Base-by-base conservation (phyloP, 2,797 vertebrate species). In the Gobionotothen gibberifrons region DNA sequence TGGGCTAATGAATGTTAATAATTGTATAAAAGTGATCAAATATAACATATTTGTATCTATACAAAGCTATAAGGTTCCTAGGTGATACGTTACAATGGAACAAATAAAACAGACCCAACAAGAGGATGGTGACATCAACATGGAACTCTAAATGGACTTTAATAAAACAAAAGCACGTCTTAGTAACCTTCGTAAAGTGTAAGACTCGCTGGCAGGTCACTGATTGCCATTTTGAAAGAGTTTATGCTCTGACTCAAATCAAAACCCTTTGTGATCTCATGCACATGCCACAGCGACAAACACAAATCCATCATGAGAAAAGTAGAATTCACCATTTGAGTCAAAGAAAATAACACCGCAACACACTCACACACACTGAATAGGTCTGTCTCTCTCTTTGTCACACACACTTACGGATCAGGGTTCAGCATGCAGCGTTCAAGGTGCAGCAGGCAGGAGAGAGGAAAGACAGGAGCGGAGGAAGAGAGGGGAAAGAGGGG, bases 391-490 rank as follows among this genome's bases (percentile, higher is more conserved):
- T 74, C 69, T 78, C 40, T 78, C 49, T 71, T 64, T 66, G 74
- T 68, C 83, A 87, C 69, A 75, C 76, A 82, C 85, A 90, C 88
- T 89, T 88, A 91, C 88, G 77, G 87, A 81, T 87, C 83, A 86
- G 76, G 82, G 73, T 82, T 87, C 83, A 29, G 83, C 90, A 91
- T 91, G 87, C 90, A 91, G 85, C 83, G 82, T 85, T 91, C 90
- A 89, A 84, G 81, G 84, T 90, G 87, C 84, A 85, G 87, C 88
- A 88, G 87, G 88, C 88, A 89, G 81, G 76, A 83, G 74, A 76
- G 73, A 85, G 74, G 75, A 72, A 64, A 75, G 73, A 74, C 64
- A 75, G 29, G 64, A 53, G 77, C 69, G 65, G 40, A 70, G 58
- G 74, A 55, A 72, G 71, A 70, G 62, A 82, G 60, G 76, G 58